A percentile compares a stretch with the other conserved stretches of the same genome.
phyloP scores from a whole-genome alignment of 2,113 vertebrate species.

The Aptenodytes forsteri region DNA sequence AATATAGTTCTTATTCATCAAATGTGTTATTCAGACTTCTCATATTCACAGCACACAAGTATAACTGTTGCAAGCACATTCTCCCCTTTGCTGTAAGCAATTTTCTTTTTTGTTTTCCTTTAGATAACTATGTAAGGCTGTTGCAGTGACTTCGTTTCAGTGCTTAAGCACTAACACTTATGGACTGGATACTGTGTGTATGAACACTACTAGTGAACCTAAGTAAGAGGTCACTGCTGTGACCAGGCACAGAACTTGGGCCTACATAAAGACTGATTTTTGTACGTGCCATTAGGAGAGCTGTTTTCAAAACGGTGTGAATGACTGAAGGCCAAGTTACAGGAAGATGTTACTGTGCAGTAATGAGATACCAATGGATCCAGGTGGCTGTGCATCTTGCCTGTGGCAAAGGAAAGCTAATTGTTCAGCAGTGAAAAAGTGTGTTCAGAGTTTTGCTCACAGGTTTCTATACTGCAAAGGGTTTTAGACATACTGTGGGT shows the following conservation, averaged over 20 bases:
- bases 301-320: not conserved
- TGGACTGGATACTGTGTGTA: not conserved
- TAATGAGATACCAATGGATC: not conserved
- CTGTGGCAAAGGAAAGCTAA: not conserved
- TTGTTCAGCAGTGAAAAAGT: not conserved
- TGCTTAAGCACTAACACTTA: not conserved
- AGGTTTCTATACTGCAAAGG: not conserved
- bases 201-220: not conserved
- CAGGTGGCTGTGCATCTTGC: not conserved
- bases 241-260: not conserved
- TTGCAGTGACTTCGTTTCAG: not conserved
- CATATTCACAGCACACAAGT: not conserved
- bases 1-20: conserved; percentile 24
- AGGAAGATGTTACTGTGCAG: not conserved
- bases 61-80: not conserved
- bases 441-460: not conserved
- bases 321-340: not conserved
- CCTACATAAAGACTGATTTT: not conserved
- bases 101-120: not conserved
- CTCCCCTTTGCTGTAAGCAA: not conserved
- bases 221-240: not conserved
- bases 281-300: not conserved
- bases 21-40: not conserved
- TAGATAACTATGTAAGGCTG: not conserved
- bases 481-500: not conserved